Percentiles rank a stretch among this genome's conserved stretches.
phyloP scores from a whole-genome alignment of 2,797 vertebrate genomes.

The Paramormyrops hopkinsi region DNA sequence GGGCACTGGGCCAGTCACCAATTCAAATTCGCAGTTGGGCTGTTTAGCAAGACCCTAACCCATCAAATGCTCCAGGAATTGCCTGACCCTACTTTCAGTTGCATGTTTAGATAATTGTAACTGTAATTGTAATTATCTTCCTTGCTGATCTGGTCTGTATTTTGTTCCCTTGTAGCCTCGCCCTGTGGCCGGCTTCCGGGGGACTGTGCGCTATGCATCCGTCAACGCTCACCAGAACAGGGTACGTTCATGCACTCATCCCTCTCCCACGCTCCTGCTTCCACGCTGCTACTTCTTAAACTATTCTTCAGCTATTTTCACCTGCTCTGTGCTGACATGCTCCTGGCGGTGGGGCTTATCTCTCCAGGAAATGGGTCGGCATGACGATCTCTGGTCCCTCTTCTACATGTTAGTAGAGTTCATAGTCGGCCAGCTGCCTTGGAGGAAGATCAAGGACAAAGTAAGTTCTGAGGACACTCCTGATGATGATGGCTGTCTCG shows the following conservation, averaged over 20 bases:
- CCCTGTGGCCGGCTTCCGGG: constrained; percentile 91
- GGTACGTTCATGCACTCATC: constrained; percentile 54
- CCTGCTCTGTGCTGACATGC: neutral
- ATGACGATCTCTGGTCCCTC: constrained; percentile 96
- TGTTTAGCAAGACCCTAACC: neutral
- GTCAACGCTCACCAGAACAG: constrained; percentile 96
- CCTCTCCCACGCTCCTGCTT: neutral
- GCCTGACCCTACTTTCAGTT: neutral
- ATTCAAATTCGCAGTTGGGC: neutral
- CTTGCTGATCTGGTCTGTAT: neutral
- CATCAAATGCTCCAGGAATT: neutral
- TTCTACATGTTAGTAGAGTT: constrained; percentile 99
- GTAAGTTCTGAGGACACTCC: constrained; percentile 50
- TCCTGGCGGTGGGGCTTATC: neutral
- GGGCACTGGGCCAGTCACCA: neutral
- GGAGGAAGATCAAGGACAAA: constrained; percentile 99
- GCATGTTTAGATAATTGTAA: neutral
- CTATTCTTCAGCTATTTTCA: neutral
- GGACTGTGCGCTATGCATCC: constrained; percentile 94
- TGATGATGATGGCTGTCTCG: neutral
- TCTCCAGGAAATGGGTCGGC: constrained; percentile 92
- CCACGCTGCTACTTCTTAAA: neutral
- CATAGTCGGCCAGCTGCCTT: constrained; percentile 89
- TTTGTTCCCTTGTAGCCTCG: constrained; percentile 70
- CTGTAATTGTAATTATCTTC: neutral